Evolutionary conservation across 2,113 vertebrate genomes (phyloP), one percentile per base, ranked within the genome.

Genomic region (Arenaria interpres): DNA sequence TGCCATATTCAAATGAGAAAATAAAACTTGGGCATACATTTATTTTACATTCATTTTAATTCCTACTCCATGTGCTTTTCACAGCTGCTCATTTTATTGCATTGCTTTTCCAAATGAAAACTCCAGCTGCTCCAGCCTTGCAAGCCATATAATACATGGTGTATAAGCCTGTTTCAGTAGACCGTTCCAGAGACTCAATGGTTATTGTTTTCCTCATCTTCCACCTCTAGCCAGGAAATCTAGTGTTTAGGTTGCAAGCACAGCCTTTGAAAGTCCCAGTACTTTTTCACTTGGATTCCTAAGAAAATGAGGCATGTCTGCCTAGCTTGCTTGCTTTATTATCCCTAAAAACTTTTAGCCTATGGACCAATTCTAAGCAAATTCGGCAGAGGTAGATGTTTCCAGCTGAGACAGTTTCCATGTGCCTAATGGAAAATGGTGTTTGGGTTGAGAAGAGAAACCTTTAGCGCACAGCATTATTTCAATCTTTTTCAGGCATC

Each of bases 1-100:
- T 74, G 64, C 33, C 66, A 46, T 73, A 84, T 87, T 93, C 56
- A 87, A 96, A 92, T 87, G 79, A 92, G 72, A 85, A 92, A 90
- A 90, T 72, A 75, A 92, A 93, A 18, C 80, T 72, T 54, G 6
- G 64, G 51, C 69, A 78, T 75, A 81, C 33, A 82, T 88, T 92
- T 95, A 50, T 95, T 91, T 96, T 87, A 81, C 24, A 60, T 75
- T 64, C 76, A 72, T 90, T 94, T 93, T 85, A 63, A 93, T 94
- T 92, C 88, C 56, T 60, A 51, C 86, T 88, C 83, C 83, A 60
- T 75, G 96, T 93, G 85, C 69, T 89, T 92, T 94, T 84, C 92
- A 93, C 92, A 97, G 97, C 97, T 96, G 96, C 69, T 97, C 93
- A 45, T 86, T 96, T 94, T 95, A 93, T 75, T 92, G 73, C 85